Evolutionary conservation across 2,797 vertebrate genomes (phyloP).

Genomic region (Zalophus californianus): DNA sequence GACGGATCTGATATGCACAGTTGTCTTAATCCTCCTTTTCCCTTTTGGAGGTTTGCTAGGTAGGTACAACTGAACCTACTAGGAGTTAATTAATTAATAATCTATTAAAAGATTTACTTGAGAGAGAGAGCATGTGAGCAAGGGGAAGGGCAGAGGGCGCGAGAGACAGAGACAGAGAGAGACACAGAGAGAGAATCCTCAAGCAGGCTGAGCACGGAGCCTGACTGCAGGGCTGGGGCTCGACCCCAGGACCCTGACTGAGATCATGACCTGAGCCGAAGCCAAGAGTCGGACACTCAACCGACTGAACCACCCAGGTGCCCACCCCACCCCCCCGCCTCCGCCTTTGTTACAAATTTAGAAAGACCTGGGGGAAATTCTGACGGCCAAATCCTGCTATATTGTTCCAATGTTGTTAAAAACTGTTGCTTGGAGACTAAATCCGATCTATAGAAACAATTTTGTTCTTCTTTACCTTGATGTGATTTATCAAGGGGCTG

Average conservation of each 20-base stretch:
- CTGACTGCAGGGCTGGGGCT: too few species aligned
- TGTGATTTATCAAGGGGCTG: conserved; percentile 24
- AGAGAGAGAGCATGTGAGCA: not conserved
- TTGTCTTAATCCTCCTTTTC: not conserved
- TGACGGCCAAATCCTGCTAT: not conserved
- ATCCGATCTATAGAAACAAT: not conserved
- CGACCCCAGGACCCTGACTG: not conserved
- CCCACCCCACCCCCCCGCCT: too few species aligned
- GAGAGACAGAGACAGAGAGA: too few species aligned
- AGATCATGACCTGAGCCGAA: not conserved
- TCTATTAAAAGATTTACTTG: not conserved
- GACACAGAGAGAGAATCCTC: not conserved
- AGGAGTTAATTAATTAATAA: not conserved
- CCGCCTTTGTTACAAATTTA: not conserved
- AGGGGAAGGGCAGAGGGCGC: not conserved
- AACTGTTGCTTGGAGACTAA: conserved; percentile 18
- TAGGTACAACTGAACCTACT: not conserved
- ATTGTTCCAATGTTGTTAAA: not conserved
- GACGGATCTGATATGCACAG: not conserved
- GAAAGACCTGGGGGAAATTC: not conserved
- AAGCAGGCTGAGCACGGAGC: not conserved
- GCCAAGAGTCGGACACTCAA: not conserved
- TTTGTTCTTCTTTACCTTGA: not conserved
- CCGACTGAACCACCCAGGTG: not conserved
- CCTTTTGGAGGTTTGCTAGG: not conserved